phyloP scores from a whole-genome alignment of 23 tunicate species.

The Ascidia mentula region DNA sequence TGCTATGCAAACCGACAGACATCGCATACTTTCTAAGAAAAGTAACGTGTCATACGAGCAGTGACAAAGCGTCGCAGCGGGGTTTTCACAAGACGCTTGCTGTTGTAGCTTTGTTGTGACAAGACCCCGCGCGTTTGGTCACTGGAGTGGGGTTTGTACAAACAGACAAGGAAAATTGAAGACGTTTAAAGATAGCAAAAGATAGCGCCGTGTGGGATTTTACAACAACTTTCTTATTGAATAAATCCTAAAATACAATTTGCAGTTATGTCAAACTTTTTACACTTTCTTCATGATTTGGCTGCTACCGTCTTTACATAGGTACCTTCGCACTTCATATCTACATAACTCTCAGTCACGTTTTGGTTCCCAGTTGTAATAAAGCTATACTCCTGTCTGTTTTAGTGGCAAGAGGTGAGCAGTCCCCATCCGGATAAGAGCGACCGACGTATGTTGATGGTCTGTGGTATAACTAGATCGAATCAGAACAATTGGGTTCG shows the following conservation, averaged over 20 bases:
- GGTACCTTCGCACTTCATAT: too few species aligned
- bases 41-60: not conserved
- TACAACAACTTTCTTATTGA: too few species aligned
- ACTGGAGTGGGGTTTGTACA: not conserved
- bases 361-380: too few species aligned
- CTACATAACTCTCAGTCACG: too few species aligned
- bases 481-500: constrained; percentile 96
- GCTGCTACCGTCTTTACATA: too few species aligned
- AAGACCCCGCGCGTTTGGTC: not conserved
- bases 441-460: constrained; percentile 79
- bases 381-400: not conserved
- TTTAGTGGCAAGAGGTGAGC: constrained; percentile 88
- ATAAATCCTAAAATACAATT: too few species aligned
- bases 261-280: too few species aligned
- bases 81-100: not conserved
- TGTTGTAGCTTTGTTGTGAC: not conserved
- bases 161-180: not conserved
- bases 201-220: too few species aligned
- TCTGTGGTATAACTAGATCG: constrained; percentile 60
- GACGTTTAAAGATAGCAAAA: not conserved
- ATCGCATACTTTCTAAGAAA: too few species aligned
- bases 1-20: too few species aligned
- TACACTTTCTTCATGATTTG: too few species aligned
- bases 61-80: not conserved
- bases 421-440: constrained; percentile 64